Percentiles rank a stretch among this genome's conserved stretches.
Conservation (phyloP, 2,113 vertebrate species). For the Leucopsar rothschildi region DNA sequence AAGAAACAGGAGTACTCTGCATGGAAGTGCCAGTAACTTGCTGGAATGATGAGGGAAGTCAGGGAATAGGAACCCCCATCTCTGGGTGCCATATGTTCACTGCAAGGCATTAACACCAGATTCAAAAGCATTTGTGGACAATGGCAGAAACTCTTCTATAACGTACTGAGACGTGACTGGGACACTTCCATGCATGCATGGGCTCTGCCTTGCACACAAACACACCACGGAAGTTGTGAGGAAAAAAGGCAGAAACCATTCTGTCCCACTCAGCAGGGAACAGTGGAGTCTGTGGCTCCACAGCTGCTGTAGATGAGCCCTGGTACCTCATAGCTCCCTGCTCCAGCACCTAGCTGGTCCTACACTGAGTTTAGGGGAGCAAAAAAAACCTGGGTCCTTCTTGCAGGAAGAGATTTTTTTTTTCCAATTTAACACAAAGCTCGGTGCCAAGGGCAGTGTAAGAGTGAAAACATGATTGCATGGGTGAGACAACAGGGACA, state of each 20-base stretch:
- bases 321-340: background rate
- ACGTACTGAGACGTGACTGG: background rate
- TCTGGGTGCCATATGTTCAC: conserved; percentile 30
- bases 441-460: background rate
- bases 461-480: background rate
- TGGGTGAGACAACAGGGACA: background rate
- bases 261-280: background rate
- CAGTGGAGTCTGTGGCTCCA: rapidly evolving
- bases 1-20: background rate
- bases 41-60: background rate
- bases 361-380: background rate
- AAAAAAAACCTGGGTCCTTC: background rate
- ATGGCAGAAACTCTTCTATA: background rate
- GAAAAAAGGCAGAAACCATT: conserved; percentile 8
- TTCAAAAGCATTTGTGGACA: background rate
- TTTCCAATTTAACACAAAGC: background rate
- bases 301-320: background rate
- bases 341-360: background rate
- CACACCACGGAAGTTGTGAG: background rate
- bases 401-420: background rate
- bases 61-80: background rate
- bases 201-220: background rate
- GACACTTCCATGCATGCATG: background rate
- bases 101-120: background rate
- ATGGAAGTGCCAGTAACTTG: background rate